phyloP scores from a whole-genome alignment of 2,113 vertebrate genomes.

The Labeo catla region DNA sequence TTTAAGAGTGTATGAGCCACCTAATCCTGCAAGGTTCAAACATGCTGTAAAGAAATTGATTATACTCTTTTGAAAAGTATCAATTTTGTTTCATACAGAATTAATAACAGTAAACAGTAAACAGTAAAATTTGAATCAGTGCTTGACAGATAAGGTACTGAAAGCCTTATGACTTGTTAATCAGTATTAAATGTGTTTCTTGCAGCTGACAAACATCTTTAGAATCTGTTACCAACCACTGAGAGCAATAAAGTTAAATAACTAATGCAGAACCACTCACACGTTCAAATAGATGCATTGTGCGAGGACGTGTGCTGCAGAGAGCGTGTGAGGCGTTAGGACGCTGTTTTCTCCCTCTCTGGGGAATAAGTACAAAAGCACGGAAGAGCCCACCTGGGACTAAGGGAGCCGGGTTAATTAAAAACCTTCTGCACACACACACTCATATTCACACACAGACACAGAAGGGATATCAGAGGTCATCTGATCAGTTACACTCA shows the following conservation, averaged over 20 bases:
- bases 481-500: constrained; percentile 27
- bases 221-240: constrained; percentile 24
- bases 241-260: constrained; percentile 11
- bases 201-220: background rate
- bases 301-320: constrained; percentile 34
- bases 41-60: background rate
- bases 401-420: constrained; percentile 49
- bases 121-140: background rate
- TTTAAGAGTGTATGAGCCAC: background rate
- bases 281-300: constrained; percentile 15
- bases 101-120: background rate
- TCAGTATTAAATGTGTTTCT: background rate
- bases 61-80: background rate
- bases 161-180: background rate
- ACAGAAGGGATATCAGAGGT: constrained; percentile 49
- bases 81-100: background rate
- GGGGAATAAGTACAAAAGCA: constrained; percentile 55
- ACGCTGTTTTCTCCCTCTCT: constrained; percentile 57
- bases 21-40: background rate
- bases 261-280: constrained; percentile 23
- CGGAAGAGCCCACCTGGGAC: constrained; percentile 54
- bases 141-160: background rate
- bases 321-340: constrained; percentile 49
- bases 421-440: constrained; percentile 45
- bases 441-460: constrained; percentile 40